phyloP scores from a whole-genome alignment of 1,140 invertebrate genomes.

The Solenopsis fugax region DNA sequence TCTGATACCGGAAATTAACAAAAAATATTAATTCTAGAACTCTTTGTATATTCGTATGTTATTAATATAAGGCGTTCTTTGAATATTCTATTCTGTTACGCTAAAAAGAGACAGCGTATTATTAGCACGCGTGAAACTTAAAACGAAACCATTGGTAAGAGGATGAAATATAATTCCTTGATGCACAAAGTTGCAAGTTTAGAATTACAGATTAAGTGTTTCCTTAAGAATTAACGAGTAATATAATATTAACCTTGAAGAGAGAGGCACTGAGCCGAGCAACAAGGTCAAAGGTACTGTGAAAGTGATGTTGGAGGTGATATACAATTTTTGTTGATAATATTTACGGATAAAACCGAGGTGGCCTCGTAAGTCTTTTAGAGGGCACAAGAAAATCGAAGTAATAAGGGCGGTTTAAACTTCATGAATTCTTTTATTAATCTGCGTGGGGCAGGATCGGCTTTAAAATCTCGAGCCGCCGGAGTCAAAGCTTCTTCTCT shows the following conservation, averaged over 20 bases:
- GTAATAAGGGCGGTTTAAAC: slow-evolving; percentile 84
- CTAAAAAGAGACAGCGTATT: slow-evolving; percentile 31
- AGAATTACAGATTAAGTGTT: slow-evolving; percentile 33
- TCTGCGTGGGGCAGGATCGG: slow-evolving; percentile 82
- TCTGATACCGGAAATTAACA: neutral
- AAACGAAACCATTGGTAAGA: slow-evolving; percentile 36
- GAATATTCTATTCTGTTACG: slow-evolving; percentile 17
- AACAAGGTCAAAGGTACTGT: slow-evolving; percentile 59
- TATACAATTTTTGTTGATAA: slow-evolving; percentile 65
- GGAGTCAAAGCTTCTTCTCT: slow-evolving; percentile 50
- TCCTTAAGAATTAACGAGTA: slow-evolving; percentile 36
- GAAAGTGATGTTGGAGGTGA: slow-evolving; percentile 59
- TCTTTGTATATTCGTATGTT: neutral
- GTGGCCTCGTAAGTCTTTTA: slow-evolving; percentile 43
- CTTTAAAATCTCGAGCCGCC: slow-evolving; percentile 79
- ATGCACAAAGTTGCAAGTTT: slow-evolving; percentile 45
- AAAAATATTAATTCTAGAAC: neutral
- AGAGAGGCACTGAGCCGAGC: neutral
- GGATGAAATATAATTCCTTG: slow-evolving; percentile 46
- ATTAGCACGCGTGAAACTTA: neutral
- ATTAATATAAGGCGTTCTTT: neutral
- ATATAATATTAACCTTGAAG: slow-evolving; percentile 48
- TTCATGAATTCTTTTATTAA: slow-evolving; percentile 85
- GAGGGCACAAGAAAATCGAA: slow-evolving; percentile 79
- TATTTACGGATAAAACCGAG: slow-evolving; percentile 79